Evolutionary conservation across 2,888 invertebrate species (phyloP).

Genomic region (Drosophila sordidapex): DNA sequence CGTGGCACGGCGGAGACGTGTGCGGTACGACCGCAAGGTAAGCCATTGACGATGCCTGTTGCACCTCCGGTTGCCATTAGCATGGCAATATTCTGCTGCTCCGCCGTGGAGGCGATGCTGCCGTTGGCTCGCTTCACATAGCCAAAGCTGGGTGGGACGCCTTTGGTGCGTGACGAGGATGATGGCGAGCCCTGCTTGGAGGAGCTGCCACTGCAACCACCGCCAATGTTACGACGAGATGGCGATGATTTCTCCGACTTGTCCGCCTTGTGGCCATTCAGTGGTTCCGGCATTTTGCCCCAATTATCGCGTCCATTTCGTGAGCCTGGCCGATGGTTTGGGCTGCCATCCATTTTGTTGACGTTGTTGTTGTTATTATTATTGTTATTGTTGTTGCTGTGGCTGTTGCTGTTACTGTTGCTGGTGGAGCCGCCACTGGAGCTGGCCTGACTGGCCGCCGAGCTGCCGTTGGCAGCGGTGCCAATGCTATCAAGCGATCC

Average conservation of each 20-base stretch:
- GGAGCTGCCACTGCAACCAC: constrained; percentile 82
- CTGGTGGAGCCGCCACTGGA: constrained; percentile 69
- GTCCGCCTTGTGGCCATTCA: constrained; percentile 82
- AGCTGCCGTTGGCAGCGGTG: constrained; percentile 82
- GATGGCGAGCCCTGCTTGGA: constrained; percentile 82
- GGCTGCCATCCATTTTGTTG: constrained; percentile 68
- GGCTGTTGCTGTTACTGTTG: constrained; percentile 45
- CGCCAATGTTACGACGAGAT: constrained; percentile 83
- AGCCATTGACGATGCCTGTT: constrained; percentile 53
- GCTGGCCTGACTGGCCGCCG: constrained; percentile 82
- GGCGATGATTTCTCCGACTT: constrained; percentile 85
- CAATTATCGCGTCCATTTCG: constrained; percentile 84
- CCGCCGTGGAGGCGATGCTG: constrained; percentile 85
- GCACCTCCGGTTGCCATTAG: constrained; percentile 67
- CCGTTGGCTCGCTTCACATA: constrained; percentile 92
- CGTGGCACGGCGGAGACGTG: constrained; percentile 94
- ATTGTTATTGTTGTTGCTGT: constrained; percentile 44
- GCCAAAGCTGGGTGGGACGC: constrained; percentile 93
- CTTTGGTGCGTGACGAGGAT: constrained; percentile 87
- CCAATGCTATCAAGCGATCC: constrained; percentile 85
- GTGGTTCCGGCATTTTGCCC: constrained; percentile 84
- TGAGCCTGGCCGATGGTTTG: constrained; percentile 77
- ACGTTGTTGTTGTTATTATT: constrained; percentile 44
- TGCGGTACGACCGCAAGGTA: constrained; percentile 87
- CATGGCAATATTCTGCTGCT: constrained; percentile 84